Percentiles rank a stretch among this genome's conserved stretches.
Conservation (phyloP, 2,113 vertebrate genomes). For the Hyperopisus bebe region DNA sequence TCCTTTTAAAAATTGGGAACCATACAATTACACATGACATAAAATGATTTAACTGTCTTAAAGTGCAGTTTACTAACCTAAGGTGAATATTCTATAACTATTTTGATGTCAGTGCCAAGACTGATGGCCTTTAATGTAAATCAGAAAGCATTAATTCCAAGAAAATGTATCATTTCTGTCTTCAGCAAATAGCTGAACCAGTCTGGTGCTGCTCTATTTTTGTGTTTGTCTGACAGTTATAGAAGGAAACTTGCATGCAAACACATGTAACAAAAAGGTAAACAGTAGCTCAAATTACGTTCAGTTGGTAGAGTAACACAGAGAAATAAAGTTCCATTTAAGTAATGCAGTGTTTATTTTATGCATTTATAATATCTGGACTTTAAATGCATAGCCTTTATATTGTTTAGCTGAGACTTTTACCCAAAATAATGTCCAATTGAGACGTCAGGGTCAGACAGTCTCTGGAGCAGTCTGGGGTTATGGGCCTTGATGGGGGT, state of each 20-base stretch:
- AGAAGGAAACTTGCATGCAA: background rate
- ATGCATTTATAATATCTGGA: background rate
- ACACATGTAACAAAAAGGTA: background rate
- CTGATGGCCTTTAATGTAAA: slow-evolving; percentile 47
- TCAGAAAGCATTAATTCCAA: slow-evolving; percentile 33
- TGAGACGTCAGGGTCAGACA: background rate
- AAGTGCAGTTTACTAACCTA: slow-evolving; percentile 43
- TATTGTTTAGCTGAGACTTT: background rate
- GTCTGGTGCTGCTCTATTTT: background rate
- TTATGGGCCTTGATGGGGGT: background rate
- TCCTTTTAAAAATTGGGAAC: slow-evolving; percentile 35
- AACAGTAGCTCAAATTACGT: background rate
- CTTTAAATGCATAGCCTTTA: background rate
- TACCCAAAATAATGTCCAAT: background rate
- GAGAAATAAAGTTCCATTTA: background rate
- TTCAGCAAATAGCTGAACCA: background rate
- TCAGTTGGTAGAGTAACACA: background rate
- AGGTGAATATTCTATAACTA: slow-evolving; percentile 27
- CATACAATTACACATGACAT: slow-evolving; percentile 48
- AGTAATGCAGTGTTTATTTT: background rate
- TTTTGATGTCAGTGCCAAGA: slow-evolving; percentile 2
- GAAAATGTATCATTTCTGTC: background rate
- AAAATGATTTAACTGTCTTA: slow-evolving; percentile 57
- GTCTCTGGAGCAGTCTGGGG: background rate
- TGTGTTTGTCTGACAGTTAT: background rate